Evolutionary conservation across 2,113 vertebrate species (phyloP).

Genomic region (Anser cygnoides): DNA sequence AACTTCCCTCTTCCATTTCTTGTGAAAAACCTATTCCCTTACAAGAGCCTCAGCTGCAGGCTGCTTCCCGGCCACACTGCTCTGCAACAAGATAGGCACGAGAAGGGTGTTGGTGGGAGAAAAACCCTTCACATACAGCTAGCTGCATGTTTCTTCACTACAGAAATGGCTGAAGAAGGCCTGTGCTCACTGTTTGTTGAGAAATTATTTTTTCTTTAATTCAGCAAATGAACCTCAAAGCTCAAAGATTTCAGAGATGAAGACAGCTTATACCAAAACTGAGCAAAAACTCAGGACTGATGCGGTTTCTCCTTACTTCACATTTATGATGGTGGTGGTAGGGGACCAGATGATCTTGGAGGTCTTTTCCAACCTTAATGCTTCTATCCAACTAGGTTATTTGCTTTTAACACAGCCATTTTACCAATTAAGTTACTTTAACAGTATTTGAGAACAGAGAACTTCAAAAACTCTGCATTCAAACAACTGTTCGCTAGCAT

Average conservation of each 20-base stretch:
- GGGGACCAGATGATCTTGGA: too few relatives aligned
- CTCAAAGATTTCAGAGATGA: fast-evolving
- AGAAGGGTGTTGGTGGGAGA: neutral
- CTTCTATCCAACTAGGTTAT: too few relatives aligned
- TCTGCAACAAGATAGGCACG: fast-evolving
- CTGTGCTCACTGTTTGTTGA: neutral
- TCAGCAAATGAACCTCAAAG: neutral
- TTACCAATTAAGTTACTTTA: neutral
- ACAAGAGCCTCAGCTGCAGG: neutral
- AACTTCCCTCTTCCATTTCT: neutral
- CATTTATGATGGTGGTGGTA: neutral
- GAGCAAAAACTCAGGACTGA: neutral
- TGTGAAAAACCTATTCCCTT: neutral
- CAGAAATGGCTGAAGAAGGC: fast-evolving
- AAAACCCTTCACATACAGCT: neutral
- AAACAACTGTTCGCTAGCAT: neutral
- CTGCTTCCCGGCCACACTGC: neutral
- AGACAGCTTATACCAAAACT: neutral
- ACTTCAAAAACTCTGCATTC: neutral
- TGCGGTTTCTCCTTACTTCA: neutral
- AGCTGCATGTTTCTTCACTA: fast-evolving
- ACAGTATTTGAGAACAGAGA: neutral
- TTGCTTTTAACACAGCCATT: neutral
- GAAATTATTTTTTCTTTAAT: neutral
- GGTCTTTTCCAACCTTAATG: too few relatives aligned